Conservation (phyloP, 2,113 vertebrate genomes). For the Ptilorrhoa leucosticta region DNA sequence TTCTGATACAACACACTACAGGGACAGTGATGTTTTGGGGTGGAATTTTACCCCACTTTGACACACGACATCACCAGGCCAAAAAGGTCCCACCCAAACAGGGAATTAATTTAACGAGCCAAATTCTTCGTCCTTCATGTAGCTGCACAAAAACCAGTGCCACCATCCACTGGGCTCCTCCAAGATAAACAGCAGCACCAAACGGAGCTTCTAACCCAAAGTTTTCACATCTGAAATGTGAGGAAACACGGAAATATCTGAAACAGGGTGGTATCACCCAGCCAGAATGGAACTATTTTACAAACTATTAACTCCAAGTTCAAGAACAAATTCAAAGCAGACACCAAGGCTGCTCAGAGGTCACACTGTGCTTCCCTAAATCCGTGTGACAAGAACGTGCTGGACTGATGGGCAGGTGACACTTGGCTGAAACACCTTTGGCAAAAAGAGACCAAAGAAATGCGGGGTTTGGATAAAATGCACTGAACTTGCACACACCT, state of each 20-base stretch:
- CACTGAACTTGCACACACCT: neutral
- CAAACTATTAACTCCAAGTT: neutral
- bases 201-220: neutral
- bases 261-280: neutral
- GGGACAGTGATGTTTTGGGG: neutral
- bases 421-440: neutral
- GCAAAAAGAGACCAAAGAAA: neutral
- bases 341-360: neutral
- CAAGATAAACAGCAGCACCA: neutral
- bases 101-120: rapidly evolving
- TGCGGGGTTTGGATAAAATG: neutral
- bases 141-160: neutral
- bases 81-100: neutral
- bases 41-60: neutral
- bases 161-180: neutral
- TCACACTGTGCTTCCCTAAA: neutral
- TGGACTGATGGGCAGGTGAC: neutral
- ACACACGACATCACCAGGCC: neutral
- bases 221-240: neutral
- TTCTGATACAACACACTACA: rapidly evolving
- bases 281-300: neutral
- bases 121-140: neutral
- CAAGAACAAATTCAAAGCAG: neutral
- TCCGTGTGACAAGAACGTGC: neutral
- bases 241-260: neutral